These are phyloP conservation scores for Neomonachus schauinslandi DNA, from an alignment of 2,113 vertebrate genomes.

Conservation along the genomic window DNA sequence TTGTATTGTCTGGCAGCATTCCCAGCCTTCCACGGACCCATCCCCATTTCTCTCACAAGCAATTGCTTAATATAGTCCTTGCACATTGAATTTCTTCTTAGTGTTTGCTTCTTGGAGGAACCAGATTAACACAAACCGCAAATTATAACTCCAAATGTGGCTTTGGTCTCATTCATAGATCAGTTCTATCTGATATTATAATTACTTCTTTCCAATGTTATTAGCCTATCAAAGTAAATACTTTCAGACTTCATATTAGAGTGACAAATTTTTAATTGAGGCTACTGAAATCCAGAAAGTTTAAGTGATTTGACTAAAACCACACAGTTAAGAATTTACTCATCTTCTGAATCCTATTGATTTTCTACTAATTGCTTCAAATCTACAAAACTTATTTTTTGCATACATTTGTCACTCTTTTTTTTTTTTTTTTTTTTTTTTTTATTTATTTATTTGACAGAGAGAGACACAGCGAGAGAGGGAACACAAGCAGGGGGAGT, in stretches of 20 bases:
- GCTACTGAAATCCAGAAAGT: neutral
- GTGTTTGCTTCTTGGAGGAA: neutral
- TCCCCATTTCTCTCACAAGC: neutral
- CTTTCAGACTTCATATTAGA: neutral
- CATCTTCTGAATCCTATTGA: neutral
- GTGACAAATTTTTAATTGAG: constrained; percentile 4
- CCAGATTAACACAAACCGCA: neutral
- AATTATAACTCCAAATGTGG: neutral
- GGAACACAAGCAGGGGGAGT: no score
- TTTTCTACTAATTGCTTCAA: constrained; percentile 20
- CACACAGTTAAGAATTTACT: neutral
- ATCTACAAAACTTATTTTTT: neutral
- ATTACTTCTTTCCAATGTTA: neutral
- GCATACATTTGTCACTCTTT: neutral
- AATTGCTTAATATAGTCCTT: neutral
- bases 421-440: no score
- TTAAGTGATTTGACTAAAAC: neutral
- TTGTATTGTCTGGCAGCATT: neutral
- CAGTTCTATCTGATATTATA: neutral
- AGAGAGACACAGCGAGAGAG: no score
- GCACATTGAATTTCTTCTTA: neutral
- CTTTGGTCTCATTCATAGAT: neutral
- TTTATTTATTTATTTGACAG: no score
- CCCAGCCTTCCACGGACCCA: neutral
- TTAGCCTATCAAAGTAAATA: constrained; percentile 26